Evolutionary conservation across 2,888 invertebrate genomes (phyloP), one percentile per base, ranked within the genome.

Genomic region (Andrena minutula): DNA sequence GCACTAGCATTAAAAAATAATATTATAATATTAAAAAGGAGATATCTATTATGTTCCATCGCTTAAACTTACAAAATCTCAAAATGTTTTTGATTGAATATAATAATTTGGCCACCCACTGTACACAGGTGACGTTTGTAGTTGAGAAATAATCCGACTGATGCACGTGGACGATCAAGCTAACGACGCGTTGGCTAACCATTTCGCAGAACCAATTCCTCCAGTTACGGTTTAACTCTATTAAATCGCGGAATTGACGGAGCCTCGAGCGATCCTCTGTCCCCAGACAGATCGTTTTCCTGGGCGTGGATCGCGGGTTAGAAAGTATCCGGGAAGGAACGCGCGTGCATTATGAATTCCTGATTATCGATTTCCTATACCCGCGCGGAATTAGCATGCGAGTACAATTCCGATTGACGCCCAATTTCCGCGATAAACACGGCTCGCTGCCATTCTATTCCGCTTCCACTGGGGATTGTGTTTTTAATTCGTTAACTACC

Each of bases 121-220:
- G 0, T 16, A 41, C 56, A 56, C 56, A 56, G 56, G 56, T 56
- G 56, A 56, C 56, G 56, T 56, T 56, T 26, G 23, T 56, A 26
- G 56, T 26, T 26, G 23, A 56, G 56, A 56, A 23, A 4, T 10
- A 26, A 56, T 26, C 12, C 26, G 1, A 26, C 10, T 56, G 23
- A 56, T 79, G 66, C 56, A 53, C 69, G 63, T 35, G 74, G 74
- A 56, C 30, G 41, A 66, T 68, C 51, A 41, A 71, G 49, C 53
- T 26, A 26, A 68, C 72, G 70, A 74, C 53, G 58, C 49, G 78
- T 63, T 49, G 51, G 53, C 20, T 28, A 63, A 32, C 26, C 26
- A 58, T 28, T 80, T 77, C 78, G 72, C 77, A 68, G 78, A 80
- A 77, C 35, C 63, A 68, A 80, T 77, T 77, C 72, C 78, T 77